These are phyloP conservation scores for Polypterus senegalus DNA, from an alignment of 2,113 vertebrate genomes.

Conservation along the genomic window DNA sequence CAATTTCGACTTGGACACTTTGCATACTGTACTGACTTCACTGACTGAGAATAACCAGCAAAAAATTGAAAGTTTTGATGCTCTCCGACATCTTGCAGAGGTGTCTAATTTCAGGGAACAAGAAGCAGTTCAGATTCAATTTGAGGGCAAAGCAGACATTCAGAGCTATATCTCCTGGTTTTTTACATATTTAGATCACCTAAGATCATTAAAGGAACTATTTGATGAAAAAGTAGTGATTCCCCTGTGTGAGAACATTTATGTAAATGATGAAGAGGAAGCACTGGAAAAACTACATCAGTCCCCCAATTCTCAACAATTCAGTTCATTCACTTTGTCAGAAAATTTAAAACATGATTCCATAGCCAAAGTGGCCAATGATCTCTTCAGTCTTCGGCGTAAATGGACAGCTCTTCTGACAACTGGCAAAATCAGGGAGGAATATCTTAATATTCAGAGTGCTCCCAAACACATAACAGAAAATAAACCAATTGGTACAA, in stretches of 20 bases:
- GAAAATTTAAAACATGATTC: conserved; percentile 9
- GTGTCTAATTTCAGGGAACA: conserved; percentile 1
- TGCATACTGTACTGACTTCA: conserved; percentile 21
- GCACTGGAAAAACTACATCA: accelerated
- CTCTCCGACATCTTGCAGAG: conserved; percentile 16
- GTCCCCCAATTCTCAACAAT: background rate
- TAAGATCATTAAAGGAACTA: conserved; percentile 24
- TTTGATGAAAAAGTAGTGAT: conserved; percentile 26
- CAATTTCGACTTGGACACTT: conserved; percentile 18
- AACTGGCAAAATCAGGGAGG: accelerated
- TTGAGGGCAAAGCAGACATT: background rate
- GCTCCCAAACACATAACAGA: background rate
- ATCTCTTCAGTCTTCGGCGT: conserved; percentile 21
- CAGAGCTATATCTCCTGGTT: conserved; percentile 25
- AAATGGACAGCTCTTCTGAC: conserved; percentile 34
- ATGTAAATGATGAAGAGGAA: conserved; percentile 9
- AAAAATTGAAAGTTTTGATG: conserved; percentile 26
- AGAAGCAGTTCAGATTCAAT: background rate
- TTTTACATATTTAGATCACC: conserved; percentile 28
- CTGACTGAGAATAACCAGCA: background rate
- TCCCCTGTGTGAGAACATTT: conserved; percentile 31
- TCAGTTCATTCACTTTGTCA: background rate
- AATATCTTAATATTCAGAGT: conserved; percentile 12
- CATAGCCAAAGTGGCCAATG: conserved; percentile 16
- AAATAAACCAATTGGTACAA: background rate